Conservation (phyloP, 2,113 vertebrate species). For the Plotosus lineatus region DNA sequence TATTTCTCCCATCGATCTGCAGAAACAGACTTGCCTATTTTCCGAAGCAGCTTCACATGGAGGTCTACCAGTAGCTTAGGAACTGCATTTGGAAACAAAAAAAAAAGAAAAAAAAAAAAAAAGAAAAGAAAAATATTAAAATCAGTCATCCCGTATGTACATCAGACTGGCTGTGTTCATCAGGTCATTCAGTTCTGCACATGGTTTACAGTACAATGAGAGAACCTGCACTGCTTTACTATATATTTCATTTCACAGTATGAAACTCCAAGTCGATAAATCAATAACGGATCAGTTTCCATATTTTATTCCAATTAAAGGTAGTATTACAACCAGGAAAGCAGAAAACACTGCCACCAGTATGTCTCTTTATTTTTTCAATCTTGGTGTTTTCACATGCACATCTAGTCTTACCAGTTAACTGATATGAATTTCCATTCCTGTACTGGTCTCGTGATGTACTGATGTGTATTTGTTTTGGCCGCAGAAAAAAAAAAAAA, state of each 20-base stretch:
- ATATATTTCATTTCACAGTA: not conserved
- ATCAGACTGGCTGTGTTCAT: not conserved
- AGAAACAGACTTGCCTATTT: constrained; percentile 96
- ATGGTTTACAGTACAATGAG: not conserved
- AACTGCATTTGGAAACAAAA: constrained; percentile 72
- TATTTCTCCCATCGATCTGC: constrained; percentile 98
- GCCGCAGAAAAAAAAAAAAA: too few relatives aligned
- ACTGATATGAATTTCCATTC: too few relatives aligned
- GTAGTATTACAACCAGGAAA: not conserved
- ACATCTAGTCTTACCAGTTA: too few relatives aligned
- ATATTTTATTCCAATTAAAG: not conserved
- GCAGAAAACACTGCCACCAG: too few relatives aligned
- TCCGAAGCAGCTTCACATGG: constrained; percentile 96
- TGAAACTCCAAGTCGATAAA: not conserved
- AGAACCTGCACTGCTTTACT: not conserved
- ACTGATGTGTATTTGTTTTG: too few relatives aligned
- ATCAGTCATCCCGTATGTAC: not conserved
- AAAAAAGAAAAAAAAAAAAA: not conserved
- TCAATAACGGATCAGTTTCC: not conserved
- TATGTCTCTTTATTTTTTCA: too few relatives aligned
- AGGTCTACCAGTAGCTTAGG: constrained; percentile 94
- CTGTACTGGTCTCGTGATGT: too few relatives aligned
- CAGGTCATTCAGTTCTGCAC: not conserved
- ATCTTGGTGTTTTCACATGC: too few relatives aligned
- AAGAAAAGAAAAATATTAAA: not conserved